Base-by-base conservation (phyloP, 2,888 invertebrate species). In the Cheilosia vulpina region DNA sequence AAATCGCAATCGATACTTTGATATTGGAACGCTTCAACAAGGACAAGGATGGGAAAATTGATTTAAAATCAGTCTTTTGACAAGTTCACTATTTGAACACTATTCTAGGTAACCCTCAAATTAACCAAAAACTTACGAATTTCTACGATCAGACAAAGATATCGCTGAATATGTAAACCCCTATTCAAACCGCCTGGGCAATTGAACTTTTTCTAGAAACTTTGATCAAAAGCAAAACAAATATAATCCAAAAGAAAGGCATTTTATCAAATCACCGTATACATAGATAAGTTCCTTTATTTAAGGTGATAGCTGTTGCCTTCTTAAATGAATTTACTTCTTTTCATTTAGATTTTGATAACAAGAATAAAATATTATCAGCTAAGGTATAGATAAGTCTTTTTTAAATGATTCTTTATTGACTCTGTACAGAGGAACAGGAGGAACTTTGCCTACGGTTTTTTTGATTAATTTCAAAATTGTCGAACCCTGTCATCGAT, bases 251-350 rank as follows among this genome's bases (percentile, higher is more conserved):
- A 13, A 58, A 13, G 4, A 41, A 27, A 43, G 15, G 2, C 19
- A 27, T 34, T 57, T 60, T 71, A 71, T 71, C 71, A 60, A 24
- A 38, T 4, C 13, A 38, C 1, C 38, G 38, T 4, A 13, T 13
- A 4, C 13, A 38, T 4, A 38, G 38, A 38, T 38, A 38, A 13
- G 13, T 43, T 43, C 17, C n/a, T 41, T 15, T 45, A 15, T 21
- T 5, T 55, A 6, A 31, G 11, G 13, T 52, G 60, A 60, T 17
- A 27, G 13, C 24, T 15, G 52, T 52, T 24, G 19, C 38, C 13
- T 71, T 60, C 50, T 17, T 60, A 50, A 72, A 60, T 41, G 27
- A 50, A 58, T 72, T 72, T 60, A 52, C 38, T 50, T 58, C 47
- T 13, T 34, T 38, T 60, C 50, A 21, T 62, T 60, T 52, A 60